Conservation (phyloP, 2,797 vertebrate species). For the Tadarida brasiliensis region DNA sequence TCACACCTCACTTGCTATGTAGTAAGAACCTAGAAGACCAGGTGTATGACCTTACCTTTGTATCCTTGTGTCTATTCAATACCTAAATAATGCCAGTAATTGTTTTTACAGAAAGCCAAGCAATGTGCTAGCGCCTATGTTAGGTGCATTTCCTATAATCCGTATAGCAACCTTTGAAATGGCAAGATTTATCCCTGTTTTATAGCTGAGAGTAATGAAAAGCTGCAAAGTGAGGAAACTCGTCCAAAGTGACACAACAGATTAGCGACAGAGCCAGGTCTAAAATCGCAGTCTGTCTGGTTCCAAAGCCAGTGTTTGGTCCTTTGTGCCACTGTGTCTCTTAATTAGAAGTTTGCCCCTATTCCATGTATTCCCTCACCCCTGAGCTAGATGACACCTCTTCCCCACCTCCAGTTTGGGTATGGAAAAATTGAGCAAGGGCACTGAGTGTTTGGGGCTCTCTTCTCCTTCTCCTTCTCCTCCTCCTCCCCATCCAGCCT, state of each 20-base stretch:
- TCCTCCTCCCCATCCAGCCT: background rate
- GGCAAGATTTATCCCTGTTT: background rate
- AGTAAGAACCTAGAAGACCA: background rate
- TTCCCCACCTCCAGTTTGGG: background rate
- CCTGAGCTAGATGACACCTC: background rate
- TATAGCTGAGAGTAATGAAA: background rate
- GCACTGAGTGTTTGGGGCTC: background rate
- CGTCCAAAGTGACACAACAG: background rate
- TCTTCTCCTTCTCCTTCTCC: background rate
- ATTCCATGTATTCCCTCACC: background rate
- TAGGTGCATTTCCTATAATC: background rate
- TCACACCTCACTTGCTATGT: background rate
- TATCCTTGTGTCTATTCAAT: background rate
- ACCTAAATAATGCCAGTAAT: background rate
- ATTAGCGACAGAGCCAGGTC: background rate
- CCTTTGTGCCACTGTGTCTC: background rate
- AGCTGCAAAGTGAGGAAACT: background rate
- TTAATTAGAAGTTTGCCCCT: background rate
- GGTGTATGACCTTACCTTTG: background rate
- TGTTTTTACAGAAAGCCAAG: background rate
- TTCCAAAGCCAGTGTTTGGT: background rate
- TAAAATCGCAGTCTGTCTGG: background rate
- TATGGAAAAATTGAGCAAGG: background rate
- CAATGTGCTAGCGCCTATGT: background rate
- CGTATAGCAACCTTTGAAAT: background rate